These are phyloP conservation scores for Folsomia manolachei DNA, from an alignment of 2,888 invertebrate genomes.

Conservation along the genomic window DNA sequence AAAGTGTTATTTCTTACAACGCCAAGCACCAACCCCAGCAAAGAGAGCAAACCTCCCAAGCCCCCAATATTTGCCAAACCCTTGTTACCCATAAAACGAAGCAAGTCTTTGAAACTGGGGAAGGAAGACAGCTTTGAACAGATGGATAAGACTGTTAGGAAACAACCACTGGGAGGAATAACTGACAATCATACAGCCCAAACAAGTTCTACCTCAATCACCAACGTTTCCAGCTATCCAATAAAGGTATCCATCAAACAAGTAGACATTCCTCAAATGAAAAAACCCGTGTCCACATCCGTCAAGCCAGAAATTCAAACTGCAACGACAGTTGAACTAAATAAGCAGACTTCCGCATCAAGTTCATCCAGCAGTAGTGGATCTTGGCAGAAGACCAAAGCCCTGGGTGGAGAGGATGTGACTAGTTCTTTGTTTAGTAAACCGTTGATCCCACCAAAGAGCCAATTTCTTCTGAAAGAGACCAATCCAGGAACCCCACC, in stretches of 20 bases:
- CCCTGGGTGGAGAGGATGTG: neutral
- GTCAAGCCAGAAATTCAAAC: slow-evolving; percentile 37
- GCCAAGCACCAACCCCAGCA: no score
- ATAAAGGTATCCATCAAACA: slow-evolving; percentile 48
- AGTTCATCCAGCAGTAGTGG: neutral
- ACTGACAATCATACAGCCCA: neutral
- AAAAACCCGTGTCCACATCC: slow-evolving; percentile 42
- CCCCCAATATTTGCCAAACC: slow-evolving; percentile 50
- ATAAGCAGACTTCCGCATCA: neutral
- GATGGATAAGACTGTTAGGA: neutral
- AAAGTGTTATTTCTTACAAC: no score
- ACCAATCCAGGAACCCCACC: neutral
- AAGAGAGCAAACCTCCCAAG: slow-evolving; percentile 19
- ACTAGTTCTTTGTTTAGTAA: neutral
- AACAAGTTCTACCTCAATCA: slow-evolving; percentile 20
- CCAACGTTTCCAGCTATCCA: slow-evolving; percentile 27
- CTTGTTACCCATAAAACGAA: slow-evolving; percentile 53
- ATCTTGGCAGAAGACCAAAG: neutral
- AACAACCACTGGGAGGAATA: neutral
- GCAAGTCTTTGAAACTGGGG: slow-evolving; percentile 54
- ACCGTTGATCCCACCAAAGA: slow-evolving; percentile 1
- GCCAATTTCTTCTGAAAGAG: slow-evolving; percentile 23
- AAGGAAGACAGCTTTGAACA: neutral
- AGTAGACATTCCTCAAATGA: slow-evolving; percentile 47
- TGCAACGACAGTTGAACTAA: slow-evolving; percentile 30